Base-by-base conservation (phyloP, 2,113 vertebrate genomes). In the Corythornis vintsioides region DNA sequence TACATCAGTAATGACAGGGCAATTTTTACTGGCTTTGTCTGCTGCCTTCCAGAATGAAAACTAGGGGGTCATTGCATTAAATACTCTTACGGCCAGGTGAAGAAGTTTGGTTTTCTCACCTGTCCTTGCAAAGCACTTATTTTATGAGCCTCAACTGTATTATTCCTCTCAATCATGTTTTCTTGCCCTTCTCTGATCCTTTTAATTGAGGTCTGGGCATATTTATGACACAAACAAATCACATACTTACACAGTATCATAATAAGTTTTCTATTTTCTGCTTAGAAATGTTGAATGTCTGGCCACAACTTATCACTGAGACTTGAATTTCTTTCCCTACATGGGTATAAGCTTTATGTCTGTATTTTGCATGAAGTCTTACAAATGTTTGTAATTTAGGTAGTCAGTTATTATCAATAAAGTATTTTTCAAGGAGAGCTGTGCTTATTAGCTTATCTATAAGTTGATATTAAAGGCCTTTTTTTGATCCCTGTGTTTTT, bases 211-310 rank as follows among this genome's bases (percentile, higher is more conserved):
- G 55, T 38, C 31, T 43, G 45, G n/a, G n/a, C 26, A 47, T 78
- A 38, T 83, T 66, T 40, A 48, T 61, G 53, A 56, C 15, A 35
- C 3, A 56, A 24, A 15, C 33, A n/a, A 59, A 40, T 4, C 0
- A 0, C 22, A 45, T 40, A 16, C 31, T 67, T 48, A 13, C 2
- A 3, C 35, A 38, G 29, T 67, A n/a, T 53, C 2, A 1, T 61
- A 35, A 29, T 24, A 38, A 38, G 15, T 67, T 67, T 70, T 64
- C 33, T 57, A 17, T 20, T 60, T 86, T 57, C 22, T 25, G 10
- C 53, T 48, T 88, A 25, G 4, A 72, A 83, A 72, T 83, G 72
- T 26, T 3, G 5, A 66, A 43, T 21, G 21, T 43, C 31, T 78
- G 33, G 3, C 53, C 18, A 11, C 61, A 61, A 43, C 5, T 67